Evolutionary conservation across 2,113 vertebrate species (phyloP).

Genomic region (Eira barbara): DNA sequence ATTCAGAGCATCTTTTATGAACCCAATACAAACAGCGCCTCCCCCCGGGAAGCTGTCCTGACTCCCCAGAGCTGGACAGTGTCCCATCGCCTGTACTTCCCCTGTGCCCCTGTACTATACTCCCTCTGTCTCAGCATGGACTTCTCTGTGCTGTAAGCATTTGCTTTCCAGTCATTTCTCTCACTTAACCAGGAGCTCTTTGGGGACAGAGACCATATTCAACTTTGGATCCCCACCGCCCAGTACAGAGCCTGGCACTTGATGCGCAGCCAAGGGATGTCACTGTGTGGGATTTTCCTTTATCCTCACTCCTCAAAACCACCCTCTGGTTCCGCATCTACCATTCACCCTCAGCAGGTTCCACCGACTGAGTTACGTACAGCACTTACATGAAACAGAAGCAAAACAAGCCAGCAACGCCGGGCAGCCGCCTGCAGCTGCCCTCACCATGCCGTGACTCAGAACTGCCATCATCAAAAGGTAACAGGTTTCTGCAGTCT

Average conservation of each 20-base stretch:
- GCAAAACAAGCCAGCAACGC: not conserved
- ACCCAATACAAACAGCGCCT: not conserved
- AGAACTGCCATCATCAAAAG: not conserved
- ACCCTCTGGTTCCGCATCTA: not conserved
- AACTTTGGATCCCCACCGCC: not conserved
- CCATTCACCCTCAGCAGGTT: not conserved
- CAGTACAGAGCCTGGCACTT: not conserved
- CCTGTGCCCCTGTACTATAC: not conserved
- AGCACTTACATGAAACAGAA: not conserved
- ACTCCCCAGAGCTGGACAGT: not conserved
- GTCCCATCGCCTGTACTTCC: not conserved
- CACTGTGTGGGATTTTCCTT: not conserved
- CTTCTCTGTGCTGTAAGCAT: not conserved
- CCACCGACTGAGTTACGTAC: not conserved
- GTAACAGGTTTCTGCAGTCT: not conserved
- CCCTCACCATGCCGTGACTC: not conserved
- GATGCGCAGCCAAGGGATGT: not conserved
- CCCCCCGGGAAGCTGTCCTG: not conserved
- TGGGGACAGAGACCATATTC: not conserved
- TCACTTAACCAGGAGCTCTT: not conserved
- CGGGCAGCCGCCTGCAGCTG: rapidly evolving
- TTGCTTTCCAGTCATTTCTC: not conserved
- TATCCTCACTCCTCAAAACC: not conserved
- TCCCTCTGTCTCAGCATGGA: not conserved
- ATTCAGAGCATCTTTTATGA: not conserved